phyloP scores from a whole-genome alignment of 2,113 vertebrate genomes.

The Acanthisitta chloris region DNA sequence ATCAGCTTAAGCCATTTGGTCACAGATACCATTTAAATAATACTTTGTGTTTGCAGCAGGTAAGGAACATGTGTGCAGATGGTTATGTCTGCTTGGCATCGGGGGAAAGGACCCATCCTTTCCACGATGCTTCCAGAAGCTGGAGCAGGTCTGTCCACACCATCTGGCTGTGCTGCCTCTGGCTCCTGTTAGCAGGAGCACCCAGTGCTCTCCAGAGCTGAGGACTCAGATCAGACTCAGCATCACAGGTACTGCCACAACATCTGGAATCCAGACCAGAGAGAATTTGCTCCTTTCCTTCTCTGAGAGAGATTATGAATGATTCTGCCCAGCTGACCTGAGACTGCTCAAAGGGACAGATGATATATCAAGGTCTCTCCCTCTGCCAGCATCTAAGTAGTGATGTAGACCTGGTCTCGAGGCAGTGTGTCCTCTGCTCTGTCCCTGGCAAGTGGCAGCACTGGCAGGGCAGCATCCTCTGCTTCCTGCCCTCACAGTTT shows the following conservation, averaged over 20 bases:
- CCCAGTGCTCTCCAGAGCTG: fast-evolving
- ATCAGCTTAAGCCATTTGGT: neutral
- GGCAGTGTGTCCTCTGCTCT: neutral
- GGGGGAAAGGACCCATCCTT: neutral
- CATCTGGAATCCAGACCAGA: constrained; percentile 50
- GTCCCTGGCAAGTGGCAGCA: neutral
- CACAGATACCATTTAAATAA: neutral
- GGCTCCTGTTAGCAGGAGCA: fast-evolving
- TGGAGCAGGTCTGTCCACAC: too few species aligned
- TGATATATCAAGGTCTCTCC: neutral
- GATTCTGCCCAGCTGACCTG: neutral
- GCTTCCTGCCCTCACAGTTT: neutral
- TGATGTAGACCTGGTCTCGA: neutral
- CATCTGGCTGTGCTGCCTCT: neutral
- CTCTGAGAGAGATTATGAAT: neutral
- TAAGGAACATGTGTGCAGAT: fast-evolving
- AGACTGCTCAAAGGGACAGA: neutral
- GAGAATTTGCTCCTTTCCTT: neutral
- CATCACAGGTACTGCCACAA: neutral
- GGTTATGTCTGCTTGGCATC: fast-evolving
- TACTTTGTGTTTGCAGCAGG: fast-evolving
- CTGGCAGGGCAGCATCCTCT: neutral
- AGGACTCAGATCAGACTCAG: neutral
- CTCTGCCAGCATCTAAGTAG: neutral
- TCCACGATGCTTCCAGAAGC: fast-evolving